These are phyloP conservation scores for Dynastes hyllus DNA, from an alignment of 2,888 invertebrate genomes.

Conservation along the genomic window DNA sequence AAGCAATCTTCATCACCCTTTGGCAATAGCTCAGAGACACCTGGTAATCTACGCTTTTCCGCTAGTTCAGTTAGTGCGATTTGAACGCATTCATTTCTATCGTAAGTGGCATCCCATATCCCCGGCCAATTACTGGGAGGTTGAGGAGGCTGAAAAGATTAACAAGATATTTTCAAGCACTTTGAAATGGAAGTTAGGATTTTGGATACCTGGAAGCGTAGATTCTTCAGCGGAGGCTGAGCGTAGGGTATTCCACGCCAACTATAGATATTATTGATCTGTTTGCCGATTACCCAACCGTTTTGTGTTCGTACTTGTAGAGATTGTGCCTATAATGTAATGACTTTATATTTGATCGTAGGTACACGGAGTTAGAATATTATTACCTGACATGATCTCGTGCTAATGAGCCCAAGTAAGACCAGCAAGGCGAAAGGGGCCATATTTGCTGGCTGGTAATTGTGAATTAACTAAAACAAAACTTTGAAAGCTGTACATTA, in stretches of 20 bases:
- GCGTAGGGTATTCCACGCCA: constrained; percentile 59
- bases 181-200: no score
- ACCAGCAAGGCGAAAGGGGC: no score
- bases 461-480: no score
- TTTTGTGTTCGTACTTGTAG: background rate
- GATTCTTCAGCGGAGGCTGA: constrained; percentile 57
- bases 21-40: background rate
- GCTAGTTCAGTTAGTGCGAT: constrained; percentile 49
- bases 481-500: no score
- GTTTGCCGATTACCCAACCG: background rate
- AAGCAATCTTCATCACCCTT: constrained; percentile 62
- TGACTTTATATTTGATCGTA: no score
- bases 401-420: no score
- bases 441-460: no score
- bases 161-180: no score
- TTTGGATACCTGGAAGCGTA: constrained; percentile 57
- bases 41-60: background rate
- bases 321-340: no score
- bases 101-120: constrained; percentile 54
- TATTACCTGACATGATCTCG: no score
- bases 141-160: constrained; percentile 60
- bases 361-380: no score
- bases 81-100: constrained; percentile 54
- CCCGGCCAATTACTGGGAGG: constrained; percentile 57
- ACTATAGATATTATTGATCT: background rate